These are phyloP conservation scores for Saturnia japonica DNA, from an alignment of 2,888 invertebrate genomes.

Conservation along the genomic window DNA sequence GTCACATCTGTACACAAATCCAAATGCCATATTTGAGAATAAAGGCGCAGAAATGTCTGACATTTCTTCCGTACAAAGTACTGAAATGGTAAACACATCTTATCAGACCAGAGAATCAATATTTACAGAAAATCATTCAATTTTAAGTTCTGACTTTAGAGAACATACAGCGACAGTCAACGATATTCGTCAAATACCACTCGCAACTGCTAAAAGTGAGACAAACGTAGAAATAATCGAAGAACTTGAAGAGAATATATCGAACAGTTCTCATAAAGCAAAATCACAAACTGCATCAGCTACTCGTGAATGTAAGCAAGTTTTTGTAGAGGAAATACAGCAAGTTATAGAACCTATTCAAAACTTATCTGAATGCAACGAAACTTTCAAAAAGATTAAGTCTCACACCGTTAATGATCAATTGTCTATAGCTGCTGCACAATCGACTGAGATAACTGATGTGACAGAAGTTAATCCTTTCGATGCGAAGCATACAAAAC, in stretches of 20 bases:
- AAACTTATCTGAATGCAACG: constrained; percentile 21
- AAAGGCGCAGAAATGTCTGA: constrained; percentile 48
- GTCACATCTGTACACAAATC: constrained; percentile 71
- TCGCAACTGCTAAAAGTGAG: constrained; percentile 14
- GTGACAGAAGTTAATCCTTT: constrained; percentile 36
- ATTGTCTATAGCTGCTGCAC: constrained; percentile 32
- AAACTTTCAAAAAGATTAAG: constrained; percentile 1
- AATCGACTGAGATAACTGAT: constrained; percentile 38
- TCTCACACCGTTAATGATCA: constrained; percentile 17
- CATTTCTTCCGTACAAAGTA: constrained; percentile 42
- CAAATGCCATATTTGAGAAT: constrained; percentile 64
- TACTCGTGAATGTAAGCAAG: constrained; percentile 26
- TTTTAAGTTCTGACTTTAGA: constrained; percentile 5
- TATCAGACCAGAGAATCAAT: constrained; percentile 28
- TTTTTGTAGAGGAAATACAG: constrained; percentile 18
- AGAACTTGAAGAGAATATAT: constrained; percentile 30
- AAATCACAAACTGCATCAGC: constrained; percentile 30
- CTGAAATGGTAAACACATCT: constrained; percentile 34
- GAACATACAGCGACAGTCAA: constrained; percentile 12
- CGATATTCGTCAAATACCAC: background rate
- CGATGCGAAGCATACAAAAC: constrained; percentile 34
- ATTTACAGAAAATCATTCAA: constrained; percentile 23
- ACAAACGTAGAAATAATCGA: constrained; percentile 33
- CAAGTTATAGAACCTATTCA: constrained; percentile 33
- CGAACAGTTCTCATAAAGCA: constrained; percentile 31